Base-by-base conservation (phyloP, 53 echinoderm and acorn worm genomes). In the Zoroaster sp. region DNA sequence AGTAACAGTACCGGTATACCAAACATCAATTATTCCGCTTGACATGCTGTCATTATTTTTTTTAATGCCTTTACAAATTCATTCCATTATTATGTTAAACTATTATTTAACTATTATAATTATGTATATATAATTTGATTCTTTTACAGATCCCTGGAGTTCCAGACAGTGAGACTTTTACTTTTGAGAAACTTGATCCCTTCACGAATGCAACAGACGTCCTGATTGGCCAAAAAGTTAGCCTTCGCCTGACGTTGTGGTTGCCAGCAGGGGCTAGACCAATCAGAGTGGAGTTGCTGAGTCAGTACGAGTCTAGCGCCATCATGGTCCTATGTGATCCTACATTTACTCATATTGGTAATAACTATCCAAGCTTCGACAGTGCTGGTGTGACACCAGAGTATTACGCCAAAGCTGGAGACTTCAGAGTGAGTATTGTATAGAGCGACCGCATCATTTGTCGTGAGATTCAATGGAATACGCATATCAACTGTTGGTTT, bases 281-380 rank as follows among this genome's bases (percentile, higher is more conserved):
- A 35, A 54, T 93, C 47, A 40, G 52, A 12, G 93, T 96, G 4
- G 96, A 96, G 83, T 80, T 96, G 3, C 53, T 96, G 17, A 91
- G 94, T 1, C 94, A 91, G 35, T 91, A 89, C 55, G 95, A 94
- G 46, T 78, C 92, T 35, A 87, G 92, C 30, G 95, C 97, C 52
- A 73, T 97, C n/a, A 87, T 97, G 87, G 89, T 87, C 36, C 73
- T 97, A 23, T 95, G 87, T 37, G 87, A 95, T 88, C 93, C 95
- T 2, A 36, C 14, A 4, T 51, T 97, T 38, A 43, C 81, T n/a
- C 89, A 91, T 13, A 77, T 97, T 67, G 97, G 97, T 10, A 21
- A 39, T 30, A 97, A 95, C 87, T 95, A 78, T 52, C 83, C 74
- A 7, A 82, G 53, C 32, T 83, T 94, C 46, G 88, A 86, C 40